These are phyloP conservation scores for Cotesia congregata DNA, from an alignment of 2,888 invertebrate genomes.

Conservation along the genomic window DNA sequence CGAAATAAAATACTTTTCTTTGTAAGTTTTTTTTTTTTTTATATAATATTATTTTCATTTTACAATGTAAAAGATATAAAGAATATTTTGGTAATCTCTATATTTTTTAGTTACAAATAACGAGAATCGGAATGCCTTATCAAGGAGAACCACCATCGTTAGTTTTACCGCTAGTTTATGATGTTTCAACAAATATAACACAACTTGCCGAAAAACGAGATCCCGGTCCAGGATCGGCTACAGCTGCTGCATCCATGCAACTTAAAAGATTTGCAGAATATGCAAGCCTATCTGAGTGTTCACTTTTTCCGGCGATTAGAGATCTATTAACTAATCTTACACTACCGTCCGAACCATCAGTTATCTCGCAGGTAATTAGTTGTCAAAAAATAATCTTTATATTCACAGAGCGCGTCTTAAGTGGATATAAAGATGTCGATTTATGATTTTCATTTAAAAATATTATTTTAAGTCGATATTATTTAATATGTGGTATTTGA, in stretches of 20 bases:
- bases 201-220: conserved; percentile 89
- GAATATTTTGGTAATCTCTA: conserved; percentile 37
- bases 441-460: no score
- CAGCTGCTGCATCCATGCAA: conserved; percentile 77
- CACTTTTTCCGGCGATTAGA: conserved; percentile 91
- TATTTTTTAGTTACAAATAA: conserved; percentile 79
- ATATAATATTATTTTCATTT: background rate
- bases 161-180: conserved; percentile 91
- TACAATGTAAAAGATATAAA: conserved; percentile 7
- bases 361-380: conserved; percentile 67
- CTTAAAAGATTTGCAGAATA: conserved; percentile 84
- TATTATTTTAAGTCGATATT: no score
- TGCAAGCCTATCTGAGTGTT: conserved; percentile 81
- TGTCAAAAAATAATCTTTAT: no score
- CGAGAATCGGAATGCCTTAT: conserved; percentile 76
- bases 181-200: conserved; percentile 87
- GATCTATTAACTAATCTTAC: conserved; percentile 89
- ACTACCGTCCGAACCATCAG: conserved; percentile 83
- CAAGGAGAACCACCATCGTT: conserved; percentile 80
- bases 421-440: no score
- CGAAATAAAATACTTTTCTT: conserved; percentile 93
- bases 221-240: conserved; percentile 74
- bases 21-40: conserved; percentile 74
- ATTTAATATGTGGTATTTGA: background rate
- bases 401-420: no score